phyloP scores from a whole-genome alignment of 2,888 invertebrate species.

The Amaurobius ferox region DNA sequence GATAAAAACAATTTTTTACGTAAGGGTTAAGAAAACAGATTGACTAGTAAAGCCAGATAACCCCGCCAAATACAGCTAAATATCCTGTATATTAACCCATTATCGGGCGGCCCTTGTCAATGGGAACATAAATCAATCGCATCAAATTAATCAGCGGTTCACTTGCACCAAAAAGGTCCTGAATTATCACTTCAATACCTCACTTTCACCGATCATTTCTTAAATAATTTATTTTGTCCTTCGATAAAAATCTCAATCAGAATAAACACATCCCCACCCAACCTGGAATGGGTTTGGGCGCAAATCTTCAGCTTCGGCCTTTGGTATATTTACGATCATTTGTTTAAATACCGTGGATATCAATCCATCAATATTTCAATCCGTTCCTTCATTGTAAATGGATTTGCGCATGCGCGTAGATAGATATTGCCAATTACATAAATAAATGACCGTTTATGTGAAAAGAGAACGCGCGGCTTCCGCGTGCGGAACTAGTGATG shows the following conservation, averaged over 20 bases:
- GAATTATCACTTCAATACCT: conserved; percentile 10
- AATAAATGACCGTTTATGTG: background rate
- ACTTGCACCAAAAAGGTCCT: background rate
- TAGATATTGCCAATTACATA: background rate
- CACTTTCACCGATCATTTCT: conserved; percentile 40
- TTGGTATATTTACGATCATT: background rate
- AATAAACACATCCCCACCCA: conserved; percentile 54
- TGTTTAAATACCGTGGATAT: background rate
- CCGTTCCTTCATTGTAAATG: background rate
- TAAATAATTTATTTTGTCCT: conserved; percentile 52
- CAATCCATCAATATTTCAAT: background rate
- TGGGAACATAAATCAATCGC: conserved; percentile 5
- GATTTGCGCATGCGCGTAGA: background rate
- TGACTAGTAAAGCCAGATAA: too few species aligned
- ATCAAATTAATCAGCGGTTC: background rate
- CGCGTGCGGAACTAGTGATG: background rate
- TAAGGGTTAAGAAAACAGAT: too few species aligned
- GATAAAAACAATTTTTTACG: too few species aligned
- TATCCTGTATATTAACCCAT: background rate
- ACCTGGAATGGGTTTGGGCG: conserved; percentile 30
- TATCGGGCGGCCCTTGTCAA: background rate
- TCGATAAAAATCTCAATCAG: conserved; percentile 60
- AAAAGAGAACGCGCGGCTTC: background rate
- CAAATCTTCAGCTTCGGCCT: background rate
- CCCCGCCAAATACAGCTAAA: too few species aligned